Percentiles rank a stretch among this genome's conserved stretches.
Evolutionary conservation across 2,888 invertebrate genomes (phyloP).

Genomic region (Cheilosia vulpina): DNA sequence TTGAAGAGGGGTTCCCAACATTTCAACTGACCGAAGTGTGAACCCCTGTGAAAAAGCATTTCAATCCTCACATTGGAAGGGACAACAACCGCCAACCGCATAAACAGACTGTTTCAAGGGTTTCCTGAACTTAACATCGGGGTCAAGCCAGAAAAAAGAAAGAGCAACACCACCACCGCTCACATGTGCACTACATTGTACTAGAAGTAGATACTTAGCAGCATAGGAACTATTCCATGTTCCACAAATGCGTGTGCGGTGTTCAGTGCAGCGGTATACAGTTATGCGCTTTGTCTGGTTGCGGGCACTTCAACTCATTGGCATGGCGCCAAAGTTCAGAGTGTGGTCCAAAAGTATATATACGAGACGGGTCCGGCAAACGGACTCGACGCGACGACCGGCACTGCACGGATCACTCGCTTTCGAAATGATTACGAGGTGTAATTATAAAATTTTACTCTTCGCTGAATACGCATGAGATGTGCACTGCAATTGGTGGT

Average conservation of each 20-base stretch:
- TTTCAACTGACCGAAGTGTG: slow-evolving; percentile 11
- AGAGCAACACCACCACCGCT: slow-evolving; percentile 17
- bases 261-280: slow-evolving; percentile 13
- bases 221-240: slow-evolving; percentile 42
- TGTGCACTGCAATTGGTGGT: slow-evolving; percentile 15
- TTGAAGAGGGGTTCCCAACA: slow-evolving; percentile 9
- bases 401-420: slow-evolving; percentile 66
- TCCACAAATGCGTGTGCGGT: slow-evolving; percentile 20
- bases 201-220: slow-evolving; percentile 34
- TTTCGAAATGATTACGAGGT: slow-evolving; percentile 59
- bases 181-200: slow-evolving; percentile 45
- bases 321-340: slow-evolving; percentile 71
- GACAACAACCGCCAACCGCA: slow-evolving; percentile 22
- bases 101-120: slow-evolving; percentile 28
- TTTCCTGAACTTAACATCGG: slow-evolving; percentile 51
- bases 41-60: slow-evolving; percentile 6
- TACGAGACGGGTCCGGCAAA: slow-evolving; percentile 16
- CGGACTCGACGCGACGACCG: slow-evolving; percentile 24
- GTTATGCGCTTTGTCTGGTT: slow-evolving; percentile 42
- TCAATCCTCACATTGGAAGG: slow-evolving; percentile 6
- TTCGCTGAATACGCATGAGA: slow-evolving; percentile 44
- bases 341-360: slow-evolving; percentile 17
- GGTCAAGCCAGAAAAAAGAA: slow-evolving; percentile 12
- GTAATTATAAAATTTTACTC: slow-evolving; percentile 73
- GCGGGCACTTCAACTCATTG: slow-evolving; percentile 62